A percentile compares a stretch with the other conserved stretches of the same genome.
Conservation (phyloP, 2,797 vertebrate species). For the Notamacropus eugenii region DNA sequence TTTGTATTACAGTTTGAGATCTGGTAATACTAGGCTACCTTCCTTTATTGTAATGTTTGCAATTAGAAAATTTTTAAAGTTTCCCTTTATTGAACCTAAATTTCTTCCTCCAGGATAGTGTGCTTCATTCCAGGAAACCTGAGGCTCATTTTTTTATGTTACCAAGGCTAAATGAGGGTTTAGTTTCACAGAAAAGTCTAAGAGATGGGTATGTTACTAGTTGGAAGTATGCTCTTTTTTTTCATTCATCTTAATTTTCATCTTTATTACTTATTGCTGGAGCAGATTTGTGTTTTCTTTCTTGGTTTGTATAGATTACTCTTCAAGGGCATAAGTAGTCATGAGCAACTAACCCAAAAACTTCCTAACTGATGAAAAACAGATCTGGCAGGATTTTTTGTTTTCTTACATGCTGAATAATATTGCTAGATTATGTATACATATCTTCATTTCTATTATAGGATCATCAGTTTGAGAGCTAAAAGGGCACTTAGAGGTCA, state of each 20-base stretch:
- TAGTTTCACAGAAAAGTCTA: conserved; percentile 38
- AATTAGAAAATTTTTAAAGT: conserved; percentile 36
- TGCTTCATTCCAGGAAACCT: conserved; percentile 43
- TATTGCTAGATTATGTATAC: too few relatives aligned
- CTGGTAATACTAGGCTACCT: too few relatives aligned
- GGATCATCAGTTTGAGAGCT: too few relatives aligned
- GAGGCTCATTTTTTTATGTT: conserved; percentile 8
- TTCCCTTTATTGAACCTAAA: not conserved
- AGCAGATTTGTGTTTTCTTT: conserved; percentile 4
- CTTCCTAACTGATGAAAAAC: conserved; percentile 20
- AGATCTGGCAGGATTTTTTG: conserved; percentile 31
- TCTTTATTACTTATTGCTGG: conserved; percentile 12
- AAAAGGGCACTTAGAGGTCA: too few relatives aligned
- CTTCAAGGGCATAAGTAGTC: conserved; percentile 38
- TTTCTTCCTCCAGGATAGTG: not conserved
- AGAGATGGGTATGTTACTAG: conserved; percentile 29
- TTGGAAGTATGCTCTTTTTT: conserved; percentile 36
- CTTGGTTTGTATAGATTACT: conserved; percentile 15
- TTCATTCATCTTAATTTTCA: conserved; percentile 56
- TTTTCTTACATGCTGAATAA: not conserved
- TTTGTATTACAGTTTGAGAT: too few relatives aligned
- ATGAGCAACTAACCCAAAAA: conserved; percentile 15
- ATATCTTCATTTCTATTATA: too few relatives aligned
- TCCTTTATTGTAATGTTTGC: conserved; percentile 31
- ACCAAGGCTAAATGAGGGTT: conserved; percentile 8